Evolutionary conservation across 1,140 invertebrate genomes (phyloP), one percentile per base, ranked within the genome.

Genomic region (Dreissena rostriformis): DNA sequence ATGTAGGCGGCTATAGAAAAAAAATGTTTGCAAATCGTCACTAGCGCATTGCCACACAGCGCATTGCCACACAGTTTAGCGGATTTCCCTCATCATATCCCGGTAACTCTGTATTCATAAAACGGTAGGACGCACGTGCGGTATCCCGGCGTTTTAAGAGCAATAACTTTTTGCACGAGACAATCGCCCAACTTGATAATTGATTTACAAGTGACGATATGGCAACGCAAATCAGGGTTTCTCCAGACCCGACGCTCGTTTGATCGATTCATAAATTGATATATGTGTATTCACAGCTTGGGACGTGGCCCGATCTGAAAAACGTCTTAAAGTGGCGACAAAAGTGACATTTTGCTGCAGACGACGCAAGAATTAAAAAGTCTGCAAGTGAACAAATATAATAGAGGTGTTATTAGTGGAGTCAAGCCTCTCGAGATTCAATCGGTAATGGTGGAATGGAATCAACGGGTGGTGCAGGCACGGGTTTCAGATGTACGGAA

Each of bases 231-330:
- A 28, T 82, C 19, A 52, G 24, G 29, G 17, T 68, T 73, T 53
- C 22, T 82, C 26, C 29, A 11, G n/a, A 24, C 57, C 24, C 80
- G 28, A 55, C 26, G 57, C 26, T 57, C 17, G 22, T 61, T 68
- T 75, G 75, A 82, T 82, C 63, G 80, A 82, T 82, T 73, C 67
- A 65, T 75, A 67, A 82, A 82, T 82, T 82, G 80, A 82, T 82
- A 66, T 82, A 82, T 82, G 80, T 67, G 80, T 61, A 70, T 53
- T 68, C 77, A n/a, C 77, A 52, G 67, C 67, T 61, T n/a, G 57
- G 22, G 57, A 39, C 22, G 22, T n/a, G 17, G 57, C 57, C 22
- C 22, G 57, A n/a, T 61, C 22, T 61, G 17, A 19, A 61, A 61
- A 24, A n/a, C 22, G 17, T 24, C 22, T 61, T 61, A 61, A 61